Evolutionary conservation across 1,140 invertebrate species (phyloP), one percentile per base, ranked within the genome.

Genomic region (Apis laboriosa): DNA sequence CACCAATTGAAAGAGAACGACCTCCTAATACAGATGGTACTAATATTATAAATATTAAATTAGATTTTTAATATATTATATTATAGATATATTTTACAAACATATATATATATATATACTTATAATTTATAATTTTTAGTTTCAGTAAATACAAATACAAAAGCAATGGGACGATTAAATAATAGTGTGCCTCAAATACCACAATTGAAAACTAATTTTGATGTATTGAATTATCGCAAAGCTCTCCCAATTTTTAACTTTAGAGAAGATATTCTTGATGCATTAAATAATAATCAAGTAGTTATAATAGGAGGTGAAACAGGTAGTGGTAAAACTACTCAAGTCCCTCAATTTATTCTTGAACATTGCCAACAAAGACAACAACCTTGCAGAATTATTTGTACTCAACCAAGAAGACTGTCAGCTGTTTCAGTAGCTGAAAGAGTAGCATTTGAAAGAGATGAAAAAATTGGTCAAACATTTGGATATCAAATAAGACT

Each of bases 401-500:
- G 98, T 90, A 98, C 98, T 1, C 98, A 99, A 93, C 99, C 99
- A 0, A 95, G 98, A 64, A 95, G 99, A 85, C 96, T 99, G 34
- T 97, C 98, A 4, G 98, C 98, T 0, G 96, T 99, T 4, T 96
- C 97, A 51, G 96, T 99, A 1, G 97, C 97, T 86, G 95, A 98
- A 94, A 92, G 98, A 95, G 95, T 97, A 89, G 95, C 98, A 90
- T 94, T 97, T 81, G 98, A 99, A 93, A 95, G 98, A 49, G 96
- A 96, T 80, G 98, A 99, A 93, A 95, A 95, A 85, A 94, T 99
- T 74, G 98, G 98, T 0, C 95, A 97, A 85, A 97, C 97, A 1
- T 96, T 99, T 34, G 99, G 99, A 15, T 99, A 99, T 93, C 98
- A 99, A 92, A 98, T 99, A 86, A 95, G 98, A 66, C 93, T 99